Evolutionary conservation across 2,113 vertebrate genomes (phyloP).

Genomic region (Menidia beryllina): DNA sequence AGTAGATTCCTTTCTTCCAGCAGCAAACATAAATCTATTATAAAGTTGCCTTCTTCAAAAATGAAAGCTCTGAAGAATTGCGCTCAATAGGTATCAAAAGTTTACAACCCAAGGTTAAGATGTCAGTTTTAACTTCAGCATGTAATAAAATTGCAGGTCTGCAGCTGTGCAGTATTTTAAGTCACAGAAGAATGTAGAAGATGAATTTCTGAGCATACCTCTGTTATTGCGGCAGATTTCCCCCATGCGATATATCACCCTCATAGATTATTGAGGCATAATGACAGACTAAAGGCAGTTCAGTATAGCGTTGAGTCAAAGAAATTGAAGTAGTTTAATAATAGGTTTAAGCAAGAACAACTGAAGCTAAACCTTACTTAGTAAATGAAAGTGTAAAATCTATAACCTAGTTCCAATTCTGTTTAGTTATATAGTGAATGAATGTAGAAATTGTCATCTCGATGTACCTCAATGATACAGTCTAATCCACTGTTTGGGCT

Average conservation of each 20-base stretch:
- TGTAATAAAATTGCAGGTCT: constrained; percentile 18
- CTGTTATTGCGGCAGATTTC: neutral
- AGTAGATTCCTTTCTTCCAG: constrained; percentile 34
- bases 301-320: neutral
- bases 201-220: neutral
- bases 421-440: too few species aligned
- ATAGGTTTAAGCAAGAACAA: neutral
- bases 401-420: neutral
- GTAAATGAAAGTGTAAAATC: constrained; percentile 12
- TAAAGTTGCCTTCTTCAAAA: constrained; percentile 17
- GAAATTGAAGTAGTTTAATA: neutral
- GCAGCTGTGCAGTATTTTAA: constrained; percentile 7
- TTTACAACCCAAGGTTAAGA: constrained; percentile 31
- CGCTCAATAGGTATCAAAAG: constrained; percentile 3
- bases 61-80: constrained; percentile 13
- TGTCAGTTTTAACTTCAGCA: constrained; percentile 20
- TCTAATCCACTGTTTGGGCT: neutral
- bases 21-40: constrained; percentile 19
- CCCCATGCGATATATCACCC: neutral
- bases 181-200: neutral
- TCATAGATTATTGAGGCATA: neutral
- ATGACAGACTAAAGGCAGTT: neutral
- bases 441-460: too few species aligned
- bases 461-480: too few species aligned
- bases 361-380: too few species aligned